Evolutionary conservation across 2,113 vertebrate species (phyloP).

Genomic region (Glaucidium brasilianum): DNA sequence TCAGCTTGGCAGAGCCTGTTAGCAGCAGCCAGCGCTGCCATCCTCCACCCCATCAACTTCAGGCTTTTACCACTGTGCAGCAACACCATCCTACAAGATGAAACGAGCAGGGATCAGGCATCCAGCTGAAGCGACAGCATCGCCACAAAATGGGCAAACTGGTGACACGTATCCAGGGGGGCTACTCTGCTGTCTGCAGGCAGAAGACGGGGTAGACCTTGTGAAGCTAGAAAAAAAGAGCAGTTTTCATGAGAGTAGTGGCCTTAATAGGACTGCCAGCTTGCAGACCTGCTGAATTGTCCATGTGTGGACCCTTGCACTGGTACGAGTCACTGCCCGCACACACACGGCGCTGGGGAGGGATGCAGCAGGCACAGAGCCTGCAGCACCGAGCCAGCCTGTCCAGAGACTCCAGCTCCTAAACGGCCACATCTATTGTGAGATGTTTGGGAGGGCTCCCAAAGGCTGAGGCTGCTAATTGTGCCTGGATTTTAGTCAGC

Average conservation of each 20-base stretch:
- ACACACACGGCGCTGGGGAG: fast-evolving
- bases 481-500: neutral
- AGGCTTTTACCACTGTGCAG: fast-evolving
- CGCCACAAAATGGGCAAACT: fast-evolving
- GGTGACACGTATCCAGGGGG: fast-evolving
- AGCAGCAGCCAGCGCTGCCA: neutral
- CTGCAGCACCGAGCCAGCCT: neutral
- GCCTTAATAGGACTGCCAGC: neutral
- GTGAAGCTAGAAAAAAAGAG: neutral
- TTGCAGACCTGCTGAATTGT: neutral
- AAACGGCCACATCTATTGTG: fast-evolving
- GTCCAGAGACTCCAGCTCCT: neutral
- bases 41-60: neutral
- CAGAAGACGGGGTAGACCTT: neutral
- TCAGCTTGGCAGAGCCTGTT: neutral
- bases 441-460: neutral
- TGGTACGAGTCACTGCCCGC: fast-evolving
- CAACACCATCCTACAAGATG: neutral
- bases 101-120: fast-evolving
- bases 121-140: neutral
- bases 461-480: neutral
- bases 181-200: neutral
- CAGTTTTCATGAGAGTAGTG: fast-evolving
- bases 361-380: neutral
- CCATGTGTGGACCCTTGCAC: fast-evolving